phyloP scores from a whole-genome alignment of 2,113 vertebrate genomes.

The Saguinus imperator region DNA sequence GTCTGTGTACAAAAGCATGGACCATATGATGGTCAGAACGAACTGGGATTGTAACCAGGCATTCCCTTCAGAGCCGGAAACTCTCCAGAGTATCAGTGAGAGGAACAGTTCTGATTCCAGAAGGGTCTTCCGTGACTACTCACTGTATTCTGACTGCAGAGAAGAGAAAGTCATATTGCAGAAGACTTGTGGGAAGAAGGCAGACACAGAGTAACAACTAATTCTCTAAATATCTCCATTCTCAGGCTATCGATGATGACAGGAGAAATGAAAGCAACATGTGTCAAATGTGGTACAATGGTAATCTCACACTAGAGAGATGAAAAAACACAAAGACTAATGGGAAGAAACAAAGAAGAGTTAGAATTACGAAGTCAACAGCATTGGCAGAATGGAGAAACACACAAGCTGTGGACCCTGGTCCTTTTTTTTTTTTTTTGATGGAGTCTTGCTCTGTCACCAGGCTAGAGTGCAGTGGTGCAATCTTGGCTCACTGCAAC shows the following conservation, averaged over 20 bases:
- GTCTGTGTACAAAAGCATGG: neutral
- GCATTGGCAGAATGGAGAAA: neutral
- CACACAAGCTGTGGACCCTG: neutral
- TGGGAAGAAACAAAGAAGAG: neutral
- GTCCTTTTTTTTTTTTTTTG: neutral
- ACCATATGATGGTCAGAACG: no score
- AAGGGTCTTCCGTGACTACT: neutral
- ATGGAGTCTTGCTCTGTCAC: no score
- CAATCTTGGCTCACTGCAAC: no score
- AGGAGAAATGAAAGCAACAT: neutral
- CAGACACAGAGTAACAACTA: neutral
- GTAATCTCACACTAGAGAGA: neutral
- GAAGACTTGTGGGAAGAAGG: constrained; percentile 1
- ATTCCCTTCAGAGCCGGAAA: neutral
- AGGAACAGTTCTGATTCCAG: neutral
- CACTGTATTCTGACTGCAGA: neutral
- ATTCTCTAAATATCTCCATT: neutral
- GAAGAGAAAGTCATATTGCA: neutral
- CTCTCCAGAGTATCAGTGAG: neutral
- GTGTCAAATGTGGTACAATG: neutral
- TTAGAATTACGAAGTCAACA: neutral
- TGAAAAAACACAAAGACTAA: neutral
- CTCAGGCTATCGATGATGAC: neutral
- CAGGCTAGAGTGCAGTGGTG: no score
- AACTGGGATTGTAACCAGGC: neutral